These are phyloP conservation scores for Grus americana DNA, from an alignment of 2,113 vertebrate genomes.

Conservation along the genomic window DNA sequence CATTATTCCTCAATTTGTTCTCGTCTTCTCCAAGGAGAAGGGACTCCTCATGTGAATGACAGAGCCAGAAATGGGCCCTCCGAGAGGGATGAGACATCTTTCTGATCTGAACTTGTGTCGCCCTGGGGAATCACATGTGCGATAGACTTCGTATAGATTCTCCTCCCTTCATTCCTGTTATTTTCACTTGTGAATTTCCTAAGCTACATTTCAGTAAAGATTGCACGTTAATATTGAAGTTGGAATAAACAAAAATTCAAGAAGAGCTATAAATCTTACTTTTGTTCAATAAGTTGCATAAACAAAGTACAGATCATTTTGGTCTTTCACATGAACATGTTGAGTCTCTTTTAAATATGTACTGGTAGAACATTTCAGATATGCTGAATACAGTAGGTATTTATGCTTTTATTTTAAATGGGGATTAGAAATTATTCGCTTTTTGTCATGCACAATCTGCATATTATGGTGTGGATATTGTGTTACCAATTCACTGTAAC, in stretches of 20 bases:
- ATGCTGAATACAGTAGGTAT: conserved; percentile 64
- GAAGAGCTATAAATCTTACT: not conserved
- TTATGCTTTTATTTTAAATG: conserved; percentile 68
- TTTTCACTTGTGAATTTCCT: not conserved
- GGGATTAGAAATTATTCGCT: conserved; percentile 65
- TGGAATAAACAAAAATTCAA: not conserved
- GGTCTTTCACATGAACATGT: not conserved
- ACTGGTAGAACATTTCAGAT: not conserved
- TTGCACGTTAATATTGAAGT: not conserved
- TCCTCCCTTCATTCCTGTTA: not conserved
- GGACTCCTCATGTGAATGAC: not conserved
- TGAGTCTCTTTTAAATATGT: conserved; percentile 32
- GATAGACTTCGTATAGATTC: not conserved
- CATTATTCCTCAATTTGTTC: not conserved
- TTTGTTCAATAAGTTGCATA: not conserved
- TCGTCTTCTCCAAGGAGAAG: not conserved
- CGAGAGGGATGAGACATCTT: not conserved
- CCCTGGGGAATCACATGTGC: not conserved
- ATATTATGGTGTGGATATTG: conserved; percentile 59
- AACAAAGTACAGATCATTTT: not conserved
- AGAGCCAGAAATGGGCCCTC: not conserved
- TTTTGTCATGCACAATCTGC: conserved; percentile 60
- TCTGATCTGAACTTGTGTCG: not conserved
- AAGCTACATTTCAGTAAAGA: conserved; percentile 16
- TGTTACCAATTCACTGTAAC: conserved; percentile 68